phyloP scores from a whole-genome alignment of 2,113 vertebrate genomes.

The Ophthalmolycus amberensis region DNA sequence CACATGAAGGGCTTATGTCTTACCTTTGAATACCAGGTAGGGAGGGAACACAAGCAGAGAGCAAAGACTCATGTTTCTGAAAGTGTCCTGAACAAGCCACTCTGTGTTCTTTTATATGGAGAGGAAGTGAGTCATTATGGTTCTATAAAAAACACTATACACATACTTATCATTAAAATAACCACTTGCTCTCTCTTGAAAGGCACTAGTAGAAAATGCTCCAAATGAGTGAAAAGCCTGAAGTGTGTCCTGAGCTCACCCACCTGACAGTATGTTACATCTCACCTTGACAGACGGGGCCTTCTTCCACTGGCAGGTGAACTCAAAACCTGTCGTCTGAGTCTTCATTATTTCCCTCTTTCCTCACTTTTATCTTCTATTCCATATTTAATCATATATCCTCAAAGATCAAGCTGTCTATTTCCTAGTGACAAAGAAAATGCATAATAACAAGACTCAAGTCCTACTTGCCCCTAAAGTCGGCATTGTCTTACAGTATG shows the following conservation, averaged over 20 bases:
- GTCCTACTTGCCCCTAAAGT: background rate
- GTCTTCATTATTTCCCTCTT: constrained; percentile 19
- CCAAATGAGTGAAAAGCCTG: background rate
- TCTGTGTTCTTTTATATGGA: background rate
- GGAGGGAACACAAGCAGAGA: background rate
- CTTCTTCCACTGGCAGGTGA: constrained; percentile 45
- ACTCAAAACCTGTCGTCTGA: constrained; percentile 47
- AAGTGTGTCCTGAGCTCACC: constrained; percentile 4
- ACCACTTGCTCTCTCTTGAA: background rate
- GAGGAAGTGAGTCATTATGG: background rate
- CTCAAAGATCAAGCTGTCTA: constrained; percentile 7
- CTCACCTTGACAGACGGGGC: constrained; percentile 47
- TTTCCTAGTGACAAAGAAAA: constrained; percentile 6
- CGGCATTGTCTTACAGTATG: background rate
- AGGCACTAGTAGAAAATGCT: background rate
- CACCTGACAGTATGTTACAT: constrained; percentile 27
- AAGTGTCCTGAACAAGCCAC: background rate
- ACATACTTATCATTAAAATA: background rate
- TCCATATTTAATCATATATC: constrained; percentile 15
- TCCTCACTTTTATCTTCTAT: background rate
- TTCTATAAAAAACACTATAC: too few species aligned
- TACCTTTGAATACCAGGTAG: background rate
- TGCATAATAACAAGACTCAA: background rate
- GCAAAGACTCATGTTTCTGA: background rate
- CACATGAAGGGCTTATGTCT: background rate